Percentiles rank a stretch among this genome's conserved stretches.
Evolutionary conservation across 2,888 invertebrate species (phyloP).

Genomic region (Oscheius myriophilus): DNA sequence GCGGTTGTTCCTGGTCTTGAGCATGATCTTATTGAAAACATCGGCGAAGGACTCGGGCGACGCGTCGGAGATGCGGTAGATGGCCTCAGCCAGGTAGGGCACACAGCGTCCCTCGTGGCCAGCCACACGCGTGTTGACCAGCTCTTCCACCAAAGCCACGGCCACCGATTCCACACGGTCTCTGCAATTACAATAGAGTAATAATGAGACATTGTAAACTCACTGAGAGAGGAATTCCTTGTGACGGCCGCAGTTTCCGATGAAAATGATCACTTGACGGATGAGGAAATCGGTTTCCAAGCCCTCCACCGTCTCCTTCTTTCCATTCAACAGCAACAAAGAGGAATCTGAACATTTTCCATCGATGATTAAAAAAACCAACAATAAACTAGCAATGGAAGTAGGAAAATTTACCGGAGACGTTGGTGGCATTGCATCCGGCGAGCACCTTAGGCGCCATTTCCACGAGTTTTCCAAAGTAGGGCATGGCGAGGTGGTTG

Average conservation of each 20-base stretch:
- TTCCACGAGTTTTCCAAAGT: constrained; percentile 60
- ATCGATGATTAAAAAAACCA: no score
- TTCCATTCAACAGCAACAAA: constrained; percentile 49
- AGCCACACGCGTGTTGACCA: constrained; percentile 59
- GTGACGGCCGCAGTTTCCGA: constrained; percentile 57
- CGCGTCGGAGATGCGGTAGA: constrained; percentile 48
- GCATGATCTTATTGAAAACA: constrained; percentile 49
- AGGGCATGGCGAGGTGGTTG: constrained; percentile 62
- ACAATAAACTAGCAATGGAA: no score
- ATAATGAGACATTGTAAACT: constrained; percentile 15
- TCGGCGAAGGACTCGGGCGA: constrained; percentile 46
- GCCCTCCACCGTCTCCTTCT: constrained; percentile 48
- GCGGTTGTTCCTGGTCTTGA: constrained; percentile 48
- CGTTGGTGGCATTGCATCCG: constrained; percentile 48
- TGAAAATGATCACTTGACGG: constrained; percentile 46
- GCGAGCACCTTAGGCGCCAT: constrained; percentile 52
- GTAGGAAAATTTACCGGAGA: constrained; percentile 23
- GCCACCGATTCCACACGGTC: constrained; percentile 57
- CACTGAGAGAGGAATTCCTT: constrained; percentile 56
- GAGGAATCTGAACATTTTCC: constrained; percentile 30
- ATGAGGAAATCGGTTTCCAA: constrained; percentile 52
- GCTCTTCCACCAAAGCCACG: constrained; percentile 55
- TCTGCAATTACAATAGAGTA: constrained; percentile 41
- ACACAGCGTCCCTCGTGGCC: constrained; percentile 65
- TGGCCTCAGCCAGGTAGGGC: constrained; percentile 46